Base-by-base conservation (phyloP, 2,888 invertebrate species). In the Lydus trimaculatus region DNA sequence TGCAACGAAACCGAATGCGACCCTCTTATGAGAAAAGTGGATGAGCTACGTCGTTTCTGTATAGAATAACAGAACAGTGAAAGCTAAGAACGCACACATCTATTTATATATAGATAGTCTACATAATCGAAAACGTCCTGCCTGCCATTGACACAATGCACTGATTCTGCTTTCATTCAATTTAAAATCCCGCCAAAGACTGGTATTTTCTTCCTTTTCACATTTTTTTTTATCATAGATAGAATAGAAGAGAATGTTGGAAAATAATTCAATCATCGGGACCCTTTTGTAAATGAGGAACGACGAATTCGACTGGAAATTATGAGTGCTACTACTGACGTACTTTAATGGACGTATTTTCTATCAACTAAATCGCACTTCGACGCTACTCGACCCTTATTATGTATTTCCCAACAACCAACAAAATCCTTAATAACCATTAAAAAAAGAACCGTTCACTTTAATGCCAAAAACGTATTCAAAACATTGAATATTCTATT, bases 1-100 rank as follows among this genome's bases (percentile, higher is more conserved):
- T 82, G 83, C 78, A 73, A 71, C 72, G 82, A 80, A 82, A 80
- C 73, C 73, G 72, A 78, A 81, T 78, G 76, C 66, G 73, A 70
- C 70, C 73, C 71, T 73, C 76, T 72, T 73, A 72, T 59, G 69
- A 71, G 70, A 66, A 70, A 28, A 56, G 28, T 28, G 72, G 70
- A 72, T 71, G 71, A 71, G 73, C 72, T 69, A 72, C 71, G 71
- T 67, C 72, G 70, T 43, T 48, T 25, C 56, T 43, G 62, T 61
- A 68, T 66, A 39, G 65, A 56, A 56, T 56, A 25, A 56, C 2
- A 28, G n/a, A 15, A 56, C 28, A 25, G 28, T 6, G 56, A 56
- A 56, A 28, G 56, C 15, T 56, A 15, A 28, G 28, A 56, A 48
- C 25, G 11, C 5, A 52, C 52, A 52, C 13, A 23, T 20, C 20